Evolutionary conservation across 1,140 invertebrate genomes (phyloP).

Genomic region (Arctopsyche grandis): DNA sequence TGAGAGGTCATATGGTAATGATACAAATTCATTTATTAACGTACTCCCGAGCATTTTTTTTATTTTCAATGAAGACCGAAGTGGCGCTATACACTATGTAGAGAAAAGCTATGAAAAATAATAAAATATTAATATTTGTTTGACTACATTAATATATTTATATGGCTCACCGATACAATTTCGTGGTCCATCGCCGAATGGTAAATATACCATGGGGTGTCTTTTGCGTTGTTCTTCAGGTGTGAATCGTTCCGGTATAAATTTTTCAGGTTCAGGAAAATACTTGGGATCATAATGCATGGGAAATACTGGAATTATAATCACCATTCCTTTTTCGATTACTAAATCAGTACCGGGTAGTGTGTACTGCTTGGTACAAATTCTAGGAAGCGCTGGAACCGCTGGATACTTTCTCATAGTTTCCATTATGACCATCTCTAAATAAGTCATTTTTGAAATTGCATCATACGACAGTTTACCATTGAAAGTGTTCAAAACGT

Average conservation of each 20-base stretch:
- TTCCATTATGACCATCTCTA: slow-evolving; percentile 55
- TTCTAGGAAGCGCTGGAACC: background rate
- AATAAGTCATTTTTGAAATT: slow-evolving; percentile 62
- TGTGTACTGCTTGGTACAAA: slow-evolving; percentile 17
- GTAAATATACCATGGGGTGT: slow-evolving; percentile 42
- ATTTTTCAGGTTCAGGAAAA: slow-evolving; percentile 49
- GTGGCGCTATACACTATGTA: too few species aligned
- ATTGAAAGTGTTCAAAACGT: slow-evolving; percentile 53
- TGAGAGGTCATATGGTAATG: too few species aligned
- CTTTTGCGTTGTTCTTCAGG: slow-evolving; percentile 29
- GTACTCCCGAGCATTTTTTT: too few species aligned
- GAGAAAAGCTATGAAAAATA: too few species aligned
- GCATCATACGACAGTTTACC: slow-evolving; percentile 61
- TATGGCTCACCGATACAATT: slow-evolving; percentile 42
- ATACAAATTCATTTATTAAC: too few species aligned
- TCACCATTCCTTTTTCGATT: slow-evolving; percentile 34
- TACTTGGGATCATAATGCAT: slow-evolving; percentile 46
- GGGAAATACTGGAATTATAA: slow-evolving; percentile 42
- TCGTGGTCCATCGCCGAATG: slow-evolving; percentile 48
- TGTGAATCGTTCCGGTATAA: slow-evolving; percentile 46
- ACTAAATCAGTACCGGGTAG: slow-evolving; percentile 37
- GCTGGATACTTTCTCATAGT: slow-evolving; percentile 41
- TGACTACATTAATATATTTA: too few species aligned
- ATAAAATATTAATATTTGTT: too few species aligned
- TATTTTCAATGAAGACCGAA: too few species aligned